Percentiles rank a stretch among this genome's conserved stretches.
These are phyloP conservation scores for Chaetorhynchus papuensis DNA, from an alignment of 2,113 vertebrate genomes.

Conservation along the genomic window DNA sequence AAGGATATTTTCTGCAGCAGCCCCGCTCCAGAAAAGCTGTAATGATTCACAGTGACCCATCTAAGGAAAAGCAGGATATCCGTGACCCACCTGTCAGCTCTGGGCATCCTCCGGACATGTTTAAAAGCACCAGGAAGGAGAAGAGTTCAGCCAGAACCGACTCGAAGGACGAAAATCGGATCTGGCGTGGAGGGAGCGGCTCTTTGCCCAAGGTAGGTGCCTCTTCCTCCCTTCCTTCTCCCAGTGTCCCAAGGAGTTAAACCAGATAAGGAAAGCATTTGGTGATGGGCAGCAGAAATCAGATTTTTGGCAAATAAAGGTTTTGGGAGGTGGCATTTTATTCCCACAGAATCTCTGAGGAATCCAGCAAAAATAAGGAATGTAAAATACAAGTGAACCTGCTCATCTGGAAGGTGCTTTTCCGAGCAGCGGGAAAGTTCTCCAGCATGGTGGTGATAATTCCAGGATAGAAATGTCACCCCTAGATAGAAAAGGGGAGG, in stretches of 20 bases:
- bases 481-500: background rate
- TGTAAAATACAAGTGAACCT: background rate
- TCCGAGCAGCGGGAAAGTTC: background rate
- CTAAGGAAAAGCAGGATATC: background rate
- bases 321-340: background rate
- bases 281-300: background rate
- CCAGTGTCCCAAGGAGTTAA: background rate
- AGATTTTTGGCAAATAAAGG: background rate
- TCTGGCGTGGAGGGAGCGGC: background rate
- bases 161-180: background rate
- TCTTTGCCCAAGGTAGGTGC: conserved; percentile 21
- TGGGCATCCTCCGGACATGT: background rate
- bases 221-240: background rate
- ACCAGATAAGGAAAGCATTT: background rate
- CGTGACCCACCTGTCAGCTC: conserved; percentile 45
- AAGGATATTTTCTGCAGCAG: background rate
- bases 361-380: background rate
- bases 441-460: background rate
- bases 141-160: background rate
- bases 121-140: conserved; percentile 45
- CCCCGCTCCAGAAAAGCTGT: background rate
- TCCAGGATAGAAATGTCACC: background rate
- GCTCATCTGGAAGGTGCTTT: background rate
- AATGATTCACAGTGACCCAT: conserved; percentile 59
- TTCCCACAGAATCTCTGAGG: background rate